Percentiles rank a stretch among this genome's conserved stretches.
phyloP scores from a whole-genome alignment of 2,113 vertebrate species.

The Cynoglossus semilaevis region DNA sequence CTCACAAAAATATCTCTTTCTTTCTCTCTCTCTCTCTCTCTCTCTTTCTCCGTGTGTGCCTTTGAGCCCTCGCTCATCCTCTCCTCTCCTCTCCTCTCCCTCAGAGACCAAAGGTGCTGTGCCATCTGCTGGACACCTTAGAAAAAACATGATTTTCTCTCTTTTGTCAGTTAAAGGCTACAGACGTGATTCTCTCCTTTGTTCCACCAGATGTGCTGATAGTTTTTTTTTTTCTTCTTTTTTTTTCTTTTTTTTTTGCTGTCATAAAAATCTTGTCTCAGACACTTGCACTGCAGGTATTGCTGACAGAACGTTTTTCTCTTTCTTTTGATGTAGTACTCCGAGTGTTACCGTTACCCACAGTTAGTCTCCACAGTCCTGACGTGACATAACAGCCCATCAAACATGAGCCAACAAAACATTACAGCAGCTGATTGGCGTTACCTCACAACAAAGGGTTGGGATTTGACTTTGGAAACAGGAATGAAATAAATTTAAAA shows the following conservation, averaged over 20 bases:
- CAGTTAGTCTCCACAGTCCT: slow-evolving; percentile 16
- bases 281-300: slow-evolving; percentile 5
- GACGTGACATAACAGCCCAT: slow-evolving; percentile 46
- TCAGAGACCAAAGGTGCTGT: slow-evolving; percentile 61
- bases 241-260: not conserved
- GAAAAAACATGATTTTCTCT: slow-evolving; percentile 28
- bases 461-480: slow-evolving; percentile 49
- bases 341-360: slow-evolving; percentile 20
- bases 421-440: slow-evolving; percentile 44
- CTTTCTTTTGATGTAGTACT: slow-evolving; percentile 7
- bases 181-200: not conserved
- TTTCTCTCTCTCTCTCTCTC: slow-evolving; percentile 16
- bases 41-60: slow-evolving; percentile 2
- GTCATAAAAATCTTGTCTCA: not conserved
- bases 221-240: slow-evolving; percentile 7
- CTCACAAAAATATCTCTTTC: slow-evolving; percentile 54
- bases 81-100: slow-evolving; percentile 24
- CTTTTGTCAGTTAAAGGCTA: slow-evolving; percentile 8
- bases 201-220: slow-evolving; percentile 6
- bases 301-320: slow-evolving; percentile 13
- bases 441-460: slow-evolving; percentile 44
- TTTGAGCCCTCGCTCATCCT: not conserved
- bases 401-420: slow-evolving; percentile 49
- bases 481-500: slow-evolving; percentile 44
- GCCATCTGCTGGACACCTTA: slow-evolving; percentile 70